Base-by-base conservation (phyloP, 2,113 vertebrate genomes). In the Megatriorchis doriae region DNA sequence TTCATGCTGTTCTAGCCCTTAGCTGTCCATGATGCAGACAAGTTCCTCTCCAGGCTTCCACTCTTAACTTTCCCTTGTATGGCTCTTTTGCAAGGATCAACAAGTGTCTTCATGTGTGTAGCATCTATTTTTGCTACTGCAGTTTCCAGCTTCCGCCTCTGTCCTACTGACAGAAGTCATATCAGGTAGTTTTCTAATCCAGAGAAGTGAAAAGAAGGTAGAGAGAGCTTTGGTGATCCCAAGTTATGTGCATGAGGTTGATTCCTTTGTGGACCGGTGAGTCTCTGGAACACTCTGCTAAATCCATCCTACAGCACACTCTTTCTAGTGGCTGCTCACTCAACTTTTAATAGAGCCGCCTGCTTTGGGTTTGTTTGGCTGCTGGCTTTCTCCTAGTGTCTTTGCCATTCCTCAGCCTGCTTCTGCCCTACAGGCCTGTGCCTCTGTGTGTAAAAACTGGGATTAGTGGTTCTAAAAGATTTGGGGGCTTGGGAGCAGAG, bases 61-160 rank as follows among this genome's bases (percentile, higher is more conserved):
- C 61, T 56, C 65, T n/a, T 38, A 13, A 3, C 23, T 72, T 59
- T 68, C 38, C 22, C 22, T 29, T 32, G 5, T 16, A 5, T 38
- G 73, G 11, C 53, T 13, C 11, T 73, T 65, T 25, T 40, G 36
- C 63, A 67, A 83, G 32, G 38, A 25, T 25, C 45, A 68, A 10
- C 18, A 14, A 6, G 4, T 14, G 23, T 79, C 16, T 63, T 78
- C 8, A 1, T 38, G 22, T 0, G 0, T 47, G 29, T 32, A 26
- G 16, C 27, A 3, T 43, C 43, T 68, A 43, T 62, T 70, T 25
- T 2, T 88, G 48, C 62, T 50, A 17, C 53, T 3, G 3, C 16
- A 7, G 13, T 45, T 66, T 48, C 40, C 90, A 73, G 48, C 40
- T 82, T 86, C 42, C n/a, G 12, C 40, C 34, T 72, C 73, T 40